Percentiles rank a stretch among this genome's conserved stretches.
Conservation (phyloP, 2,888 invertebrate species). For the Volucella inflata region DNA sequence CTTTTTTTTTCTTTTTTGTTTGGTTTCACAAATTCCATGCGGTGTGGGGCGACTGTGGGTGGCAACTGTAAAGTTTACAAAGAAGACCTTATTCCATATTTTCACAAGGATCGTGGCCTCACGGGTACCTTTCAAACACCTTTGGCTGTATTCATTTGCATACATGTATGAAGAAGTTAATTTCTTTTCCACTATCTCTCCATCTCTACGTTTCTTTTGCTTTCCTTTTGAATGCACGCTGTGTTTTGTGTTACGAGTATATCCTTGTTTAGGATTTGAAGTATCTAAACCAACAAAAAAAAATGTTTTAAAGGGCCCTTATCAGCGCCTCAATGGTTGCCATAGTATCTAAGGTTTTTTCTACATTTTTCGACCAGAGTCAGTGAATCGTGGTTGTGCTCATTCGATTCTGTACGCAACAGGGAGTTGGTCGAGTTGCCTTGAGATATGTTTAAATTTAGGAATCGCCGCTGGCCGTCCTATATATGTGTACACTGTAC, state of each 20-base stretch:
- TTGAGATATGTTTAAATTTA: no score
- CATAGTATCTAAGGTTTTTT: constrained; percentile 31
- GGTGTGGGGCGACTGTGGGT: not conserved
- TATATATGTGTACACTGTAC: no score
- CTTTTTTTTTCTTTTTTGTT: constrained; percentile 3
- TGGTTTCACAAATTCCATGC: not conserved
- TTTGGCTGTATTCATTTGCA: constrained; percentile 49
- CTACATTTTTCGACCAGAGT: constrained; percentile 14
- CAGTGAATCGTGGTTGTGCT: not conserved
- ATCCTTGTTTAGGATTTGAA: constrained; percentile 2
- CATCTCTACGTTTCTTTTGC: not conserved
- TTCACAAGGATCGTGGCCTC: constrained; percentile 33
- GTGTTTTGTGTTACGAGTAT: not conserved
- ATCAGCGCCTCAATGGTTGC: constrained; percentile 12
- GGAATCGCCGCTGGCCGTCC: no score
- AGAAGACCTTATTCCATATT: constrained; percentile 16
- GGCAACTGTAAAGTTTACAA: not conserved
- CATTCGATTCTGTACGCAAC: no score
- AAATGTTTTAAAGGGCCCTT: constrained; percentile 23
- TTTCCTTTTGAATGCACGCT: constrained; percentile 4
- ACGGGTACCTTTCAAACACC: constrained; percentile 27
- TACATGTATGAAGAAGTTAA: constrained; percentile 26
- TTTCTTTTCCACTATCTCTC: not conserved
- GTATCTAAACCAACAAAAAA: not conserved
- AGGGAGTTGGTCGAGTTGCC: no score